Evolutionary conservation across 2,888 invertebrate species (phyloP).

Genomic region (Elysia crispata): DNA sequence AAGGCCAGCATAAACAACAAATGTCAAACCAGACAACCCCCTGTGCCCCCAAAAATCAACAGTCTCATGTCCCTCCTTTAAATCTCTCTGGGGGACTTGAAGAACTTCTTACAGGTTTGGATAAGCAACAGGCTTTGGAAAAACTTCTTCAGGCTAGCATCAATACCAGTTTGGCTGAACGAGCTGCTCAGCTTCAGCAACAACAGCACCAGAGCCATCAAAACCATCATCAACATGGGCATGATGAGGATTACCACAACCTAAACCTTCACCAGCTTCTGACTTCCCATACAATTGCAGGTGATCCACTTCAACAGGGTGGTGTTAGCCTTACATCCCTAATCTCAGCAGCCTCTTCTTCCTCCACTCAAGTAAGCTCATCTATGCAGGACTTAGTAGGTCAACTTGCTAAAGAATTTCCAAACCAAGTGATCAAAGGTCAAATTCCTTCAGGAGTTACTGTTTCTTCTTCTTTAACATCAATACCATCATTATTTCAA

Average conservation of each 20-base stretch:
- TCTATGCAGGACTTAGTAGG: too few relatives aligned
- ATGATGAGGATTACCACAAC: slow-evolving; percentile 9
- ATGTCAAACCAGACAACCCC: not conserved
- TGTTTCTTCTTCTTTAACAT: too few relatives aligned
- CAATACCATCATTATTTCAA: too few relatives aligned
- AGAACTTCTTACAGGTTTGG: not conserved
- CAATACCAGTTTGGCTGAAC: not conserved
- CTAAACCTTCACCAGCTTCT: too few relatives aligned
- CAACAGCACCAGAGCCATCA: slow-evolving; percentile 31
- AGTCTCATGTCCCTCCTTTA: not conserved
- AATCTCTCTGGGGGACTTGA: slow-evolving; percentile 6
- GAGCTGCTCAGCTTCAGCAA: slow-evolving; percentile 20
- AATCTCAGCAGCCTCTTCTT: too few relatives aligned
- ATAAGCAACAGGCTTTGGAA: slow-evolving; percentile 38
- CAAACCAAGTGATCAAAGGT: too few relatives aligned
- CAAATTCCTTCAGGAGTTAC: too few relatives aligned
- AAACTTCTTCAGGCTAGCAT: slow-evolving; percentile 36
- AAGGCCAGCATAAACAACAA: not conserved
- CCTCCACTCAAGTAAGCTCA: too few relatives aligned
- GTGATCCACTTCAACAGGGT: too few relatives aligned
- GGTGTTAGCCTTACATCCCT: too few relatives aligned
- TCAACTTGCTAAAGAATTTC: too few relatives aligned
- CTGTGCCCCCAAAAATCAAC: not conserved
- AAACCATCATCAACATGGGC: slow-evolving; percentile 18
- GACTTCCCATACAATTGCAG: too few relatives aligned